These are phyloP conservation scores for Uloborus plumipes DNA, from an alignment of 2,888 invertebrate genomes.

Conservation along the genomic window DNA sequence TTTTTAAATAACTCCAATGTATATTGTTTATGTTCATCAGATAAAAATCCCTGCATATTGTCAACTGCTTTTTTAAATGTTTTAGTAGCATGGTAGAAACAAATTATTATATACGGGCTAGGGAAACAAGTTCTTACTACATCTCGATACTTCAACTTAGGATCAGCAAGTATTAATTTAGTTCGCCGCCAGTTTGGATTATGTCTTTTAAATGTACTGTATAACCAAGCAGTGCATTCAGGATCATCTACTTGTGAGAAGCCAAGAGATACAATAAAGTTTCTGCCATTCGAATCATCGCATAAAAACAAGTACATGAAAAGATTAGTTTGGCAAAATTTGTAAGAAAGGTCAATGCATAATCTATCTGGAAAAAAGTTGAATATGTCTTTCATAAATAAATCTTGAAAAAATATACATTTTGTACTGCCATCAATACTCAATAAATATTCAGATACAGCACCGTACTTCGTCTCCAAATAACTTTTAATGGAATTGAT, in stretches of 20 bases:
- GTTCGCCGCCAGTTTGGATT: conserved; percentile 48
- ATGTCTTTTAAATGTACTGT: conserved; percentile 43
- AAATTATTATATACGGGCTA: conserved; percentile 20
- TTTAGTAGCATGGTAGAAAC: conserved; percentile 37
- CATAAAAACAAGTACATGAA: conserved; percentile 35
- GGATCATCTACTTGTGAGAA: conserved; percentile 27
- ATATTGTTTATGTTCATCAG: conserved; percentile 18
- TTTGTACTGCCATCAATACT: conserved; percentile 17
- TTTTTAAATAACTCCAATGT: conserved; percentile 37
- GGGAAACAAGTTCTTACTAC: conserved; percentile 24
- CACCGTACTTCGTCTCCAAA: conserved; percentile 35
- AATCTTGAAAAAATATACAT: conserved; percentile 46
- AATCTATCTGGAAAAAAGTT: conserved; percentile 50
- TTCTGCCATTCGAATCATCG: conserved; percentile 47
- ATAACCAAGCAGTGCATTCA: conserved; percentile 34
- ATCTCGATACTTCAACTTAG: conserved; percentile 30
- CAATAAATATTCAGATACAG: conserved; percentile 18
- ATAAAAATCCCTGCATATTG: background rate
- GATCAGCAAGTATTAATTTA: conserved; percentile 29
- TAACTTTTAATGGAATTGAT: no score
- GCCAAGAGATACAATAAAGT: conserved; percentile 26
- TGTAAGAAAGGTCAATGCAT: conserved; percentile 34
- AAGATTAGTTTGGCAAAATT: conserved; percentile 13
- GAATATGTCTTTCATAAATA: conserved; percentile 50
- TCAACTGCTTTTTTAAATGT: conserved; percentile 36